These are phyloP conservation scores for Heliconius erato DNA, from an alignment of 2,888 invertebrate species.

Conservation along the genomic window DNA sequence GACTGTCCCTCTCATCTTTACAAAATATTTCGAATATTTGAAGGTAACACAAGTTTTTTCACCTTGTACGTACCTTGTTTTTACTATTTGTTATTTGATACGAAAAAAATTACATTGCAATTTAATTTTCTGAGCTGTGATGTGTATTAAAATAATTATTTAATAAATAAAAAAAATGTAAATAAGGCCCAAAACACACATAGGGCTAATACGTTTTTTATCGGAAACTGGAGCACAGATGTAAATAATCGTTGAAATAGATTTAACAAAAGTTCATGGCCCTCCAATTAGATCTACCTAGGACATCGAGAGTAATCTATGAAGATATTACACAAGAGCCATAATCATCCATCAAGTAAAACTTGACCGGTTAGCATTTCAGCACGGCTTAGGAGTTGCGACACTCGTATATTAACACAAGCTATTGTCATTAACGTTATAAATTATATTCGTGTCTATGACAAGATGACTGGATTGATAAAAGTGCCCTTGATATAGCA, in stretches of 20 bases:
- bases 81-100: constrained; percentile 7
- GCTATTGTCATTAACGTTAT: constrained; percentile 46
- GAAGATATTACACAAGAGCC: constrained; percentile 42
- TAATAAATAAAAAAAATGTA: not conserved
- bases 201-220: not conserved
- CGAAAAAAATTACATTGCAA: not conserved
- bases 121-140: not conserved
- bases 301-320: constrained; percentile 40
- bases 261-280: constrained; percentile 32
- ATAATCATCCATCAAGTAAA: constrained; percentile 51
- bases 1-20: not conserved
- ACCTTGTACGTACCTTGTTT: not conserved
- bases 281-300: constrained; percentile 42
- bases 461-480: constrained; percentile 28
- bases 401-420: constrained; percentile 57
- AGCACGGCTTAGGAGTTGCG: constrained; percentile 74
- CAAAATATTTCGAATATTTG: constrained; percentile 11
- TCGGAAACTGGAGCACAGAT: not conserved
- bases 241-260: constrained; percentile 17
- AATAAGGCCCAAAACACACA: not conserved
- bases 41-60: constrained; percentile 12
- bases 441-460: constrained; percentile 34
- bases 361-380: constrained; percentile 80
- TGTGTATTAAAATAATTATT: not conserved
- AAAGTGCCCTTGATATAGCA: constrained; percentile 20